These are phyloP conservation scores for Cardinalis cardinalis DNA, from an alignment of 2,113 vertebrate genomes.

Conservation along the genomic window DNA sequence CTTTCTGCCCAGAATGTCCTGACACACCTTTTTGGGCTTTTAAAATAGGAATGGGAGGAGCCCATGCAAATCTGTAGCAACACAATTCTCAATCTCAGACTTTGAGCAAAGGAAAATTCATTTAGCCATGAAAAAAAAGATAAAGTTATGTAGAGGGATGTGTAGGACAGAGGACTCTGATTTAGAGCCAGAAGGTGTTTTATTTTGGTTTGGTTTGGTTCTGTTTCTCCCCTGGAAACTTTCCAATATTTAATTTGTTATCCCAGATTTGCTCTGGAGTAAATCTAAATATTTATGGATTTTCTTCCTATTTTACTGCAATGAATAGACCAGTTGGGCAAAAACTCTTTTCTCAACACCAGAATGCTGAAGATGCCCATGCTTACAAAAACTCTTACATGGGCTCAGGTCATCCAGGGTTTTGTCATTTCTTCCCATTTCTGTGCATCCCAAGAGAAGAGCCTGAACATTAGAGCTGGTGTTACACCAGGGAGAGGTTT, in stretches of 20 bases:
- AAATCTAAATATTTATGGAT: background rate
- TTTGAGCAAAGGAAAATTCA: background rate
- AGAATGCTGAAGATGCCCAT: background rate
- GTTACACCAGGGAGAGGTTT: background rate
- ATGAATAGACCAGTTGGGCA: background rate
- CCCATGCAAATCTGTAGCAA: background rate
- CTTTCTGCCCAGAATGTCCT: background rate
- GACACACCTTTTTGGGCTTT: background rate
- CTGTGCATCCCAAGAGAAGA: background rate
- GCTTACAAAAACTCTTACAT: background rate
- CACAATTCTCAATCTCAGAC: background rate
- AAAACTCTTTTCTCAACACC: background rate
- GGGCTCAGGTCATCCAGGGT: background rate
- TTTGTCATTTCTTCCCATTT: background rate
- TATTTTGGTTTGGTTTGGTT: background rate
- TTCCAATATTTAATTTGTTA: background rate
- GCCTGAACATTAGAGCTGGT: background rate
- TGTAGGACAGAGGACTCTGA: background rate
- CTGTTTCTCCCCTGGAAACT: background rate
- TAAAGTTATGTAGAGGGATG: background rate
- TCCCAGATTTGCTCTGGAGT: background rate
- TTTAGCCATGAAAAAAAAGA: background rate
- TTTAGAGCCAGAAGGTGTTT: background rate
- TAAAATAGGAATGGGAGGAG: background rate
- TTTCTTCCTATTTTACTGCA: background rate